A percentile compares a stretch with the other conserved stretches of the same genome.
These are phyloP conservation scores for Callosobruchus maculatus DNA, from an alignment of 2,888 invertebrate genomes.

Conservation along the genomic window DNA sequence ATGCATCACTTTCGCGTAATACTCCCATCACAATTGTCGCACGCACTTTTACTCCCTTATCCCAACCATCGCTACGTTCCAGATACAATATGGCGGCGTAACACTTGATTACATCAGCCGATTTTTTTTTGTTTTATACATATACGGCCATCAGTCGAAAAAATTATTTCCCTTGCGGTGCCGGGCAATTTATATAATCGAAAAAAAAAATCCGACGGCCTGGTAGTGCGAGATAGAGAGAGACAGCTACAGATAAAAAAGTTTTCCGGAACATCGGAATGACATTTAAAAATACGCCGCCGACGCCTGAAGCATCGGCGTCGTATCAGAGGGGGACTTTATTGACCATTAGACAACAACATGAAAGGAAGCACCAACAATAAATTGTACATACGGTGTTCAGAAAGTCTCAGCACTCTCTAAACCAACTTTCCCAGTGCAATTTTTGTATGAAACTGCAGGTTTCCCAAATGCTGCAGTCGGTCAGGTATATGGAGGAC, in stretches of 20 bases:
- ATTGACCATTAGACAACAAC: no score
- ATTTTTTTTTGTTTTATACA: background rate
- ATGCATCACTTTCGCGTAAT: no score
- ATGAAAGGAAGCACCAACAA: no score
- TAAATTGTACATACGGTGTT: no score
- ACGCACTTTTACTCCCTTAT: no score
- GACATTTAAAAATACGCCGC: constrained; percentile 25
- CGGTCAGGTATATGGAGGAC: no score
- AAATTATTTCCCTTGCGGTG: constrained; percentile 21
- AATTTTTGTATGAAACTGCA: no score
- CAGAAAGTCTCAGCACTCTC: no score
- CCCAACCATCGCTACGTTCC: background rate
- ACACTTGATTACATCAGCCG: background rate
- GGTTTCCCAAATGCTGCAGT: no score
- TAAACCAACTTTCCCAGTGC: no score
- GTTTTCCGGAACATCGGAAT: constrained; percentile 20
- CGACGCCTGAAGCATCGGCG: background rate
- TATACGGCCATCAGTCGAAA: constrained; percentile 1
- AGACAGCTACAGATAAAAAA: constrained; percentile 16
- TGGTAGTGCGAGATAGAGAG: background rate
- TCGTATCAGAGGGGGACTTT: background rate
- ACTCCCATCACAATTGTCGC: no score
- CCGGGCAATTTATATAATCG: constrained; percentile 18
- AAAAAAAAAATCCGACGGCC: background rate
- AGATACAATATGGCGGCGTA: background rate